Evolutionary conservation across 1,140 invertebrate genomes (phyloP), one percentile per base, ranked within the genome.

Genomic region (Orius insidiosus): DNA sequence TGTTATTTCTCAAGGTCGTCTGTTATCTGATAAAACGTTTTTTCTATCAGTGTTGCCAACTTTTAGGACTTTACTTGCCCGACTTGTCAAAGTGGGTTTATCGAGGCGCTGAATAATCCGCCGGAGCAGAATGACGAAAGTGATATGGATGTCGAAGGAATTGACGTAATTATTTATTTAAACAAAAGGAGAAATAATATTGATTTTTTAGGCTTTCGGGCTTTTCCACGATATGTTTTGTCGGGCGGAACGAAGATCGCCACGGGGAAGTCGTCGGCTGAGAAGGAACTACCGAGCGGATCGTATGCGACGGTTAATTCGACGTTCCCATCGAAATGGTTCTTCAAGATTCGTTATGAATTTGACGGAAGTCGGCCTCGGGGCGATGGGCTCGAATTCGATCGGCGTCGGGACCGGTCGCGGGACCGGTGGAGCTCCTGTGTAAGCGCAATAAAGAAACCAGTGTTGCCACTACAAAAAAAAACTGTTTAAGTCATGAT

Each of bases 51-150:
- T n/a, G n/a, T n/a, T n/a, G n/a, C n/a, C n/a, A n/a, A 11, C 11
- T 38, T 38, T 35, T 58, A 89, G 80, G 81, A 88, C 59, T 90
- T 74, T 61, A 85, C 75, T 50, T 93, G 88, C 63, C 87, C 88
- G 52, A 72, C 72, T 54, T 93, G 88, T 64, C 69, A 79, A 2
- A 74, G 77, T 57, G 88, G 87, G 7, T 92, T 92, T 57, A 81
- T 93, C 56, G 87, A 92, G 63, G 78, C 50, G 71, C 75, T 58
- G 9, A 48, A 54, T 31, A 32, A 41, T 7, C 32, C 32, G 14
- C 49, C 44, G 11, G 49, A 53, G 8, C 42, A 48, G 13, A 46
- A 31, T 48, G 37, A 24, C 8, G 52, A 53, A 24, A 52, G 43
- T 35, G 51, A 56, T 32, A 45, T 19, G 11, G 54, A 56, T 6